Base-by-base conservation (phyloP, 2,113 vertebrate genomes). In the Talpa occidentalis region DNA sequence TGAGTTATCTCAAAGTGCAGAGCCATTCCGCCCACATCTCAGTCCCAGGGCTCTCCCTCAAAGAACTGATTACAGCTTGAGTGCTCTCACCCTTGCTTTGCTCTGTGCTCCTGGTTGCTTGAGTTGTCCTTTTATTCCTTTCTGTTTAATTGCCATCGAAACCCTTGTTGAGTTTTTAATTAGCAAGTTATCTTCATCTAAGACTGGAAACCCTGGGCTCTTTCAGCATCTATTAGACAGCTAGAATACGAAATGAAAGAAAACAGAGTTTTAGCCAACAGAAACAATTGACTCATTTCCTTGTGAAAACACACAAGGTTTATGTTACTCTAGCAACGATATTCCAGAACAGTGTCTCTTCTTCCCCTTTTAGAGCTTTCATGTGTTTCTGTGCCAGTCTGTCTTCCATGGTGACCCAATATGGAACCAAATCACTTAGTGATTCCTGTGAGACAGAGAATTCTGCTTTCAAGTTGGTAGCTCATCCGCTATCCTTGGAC, bases 271-370 rank as follows among this genome's bases (percentile, higher is more conserved):
- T 97, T 67, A 78, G 98, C 98, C 98, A 99, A 99, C 97, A 98
- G 98, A 98, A 99, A 98, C 98, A 99, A 98, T 98, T 98, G 98
- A 98, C 97, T 99, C 98, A 98, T 98, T 98, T 99, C 98, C 98
- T 98, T 98, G 97, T 97, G 98, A 98, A 99, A 99, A 99, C 98
- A 98, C 97, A 97, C 97, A 98, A 98, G 97, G 98, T 97, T 98
- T 98, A 97, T 96, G 98, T 98, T 98, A 98, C 98, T 98, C 98
- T 97, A 98, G 98, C 98, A 99, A 98, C 97, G 52, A 96, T 98
- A 98, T 98, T 98, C 98, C 98, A 98, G 98, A 98, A 98, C 96
- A 97, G 97, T 74, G 62, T 97, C 96, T 97, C 98, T 98, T 95
- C 93, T 87, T 95, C 98, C 98, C 96, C 94, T 30, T 97, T 97